Evolutionary conservation across 2,113 vertebrate species (phyloP).

Genomic region (Phyllopteryx taeniolatus): DNA sequence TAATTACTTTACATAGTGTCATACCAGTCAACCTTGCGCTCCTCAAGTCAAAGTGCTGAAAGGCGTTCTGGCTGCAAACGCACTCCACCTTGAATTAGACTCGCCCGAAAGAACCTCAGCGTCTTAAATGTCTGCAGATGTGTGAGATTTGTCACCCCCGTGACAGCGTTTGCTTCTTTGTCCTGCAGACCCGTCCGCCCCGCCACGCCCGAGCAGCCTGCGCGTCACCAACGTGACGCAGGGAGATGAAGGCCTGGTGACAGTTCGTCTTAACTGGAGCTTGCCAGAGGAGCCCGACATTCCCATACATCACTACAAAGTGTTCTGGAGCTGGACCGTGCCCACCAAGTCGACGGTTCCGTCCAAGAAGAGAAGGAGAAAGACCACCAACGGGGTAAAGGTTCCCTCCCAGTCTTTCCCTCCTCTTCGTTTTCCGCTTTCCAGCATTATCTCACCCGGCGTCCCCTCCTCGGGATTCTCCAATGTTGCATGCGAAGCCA

Average conservation of each 20-base stretch:
- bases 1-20: constrained; percentile 61
- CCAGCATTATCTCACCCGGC: constrained; percentile 33
- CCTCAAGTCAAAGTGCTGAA: constrained; percentile 30
- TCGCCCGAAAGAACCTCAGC: constrained; percentile 8
- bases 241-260: constrained; percentile 75
- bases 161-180: constrained; percentile 32
- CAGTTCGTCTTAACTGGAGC: constrained; percentile 81
- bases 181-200: constrained; percentile 83
- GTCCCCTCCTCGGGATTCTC: constrained; percentile 22
- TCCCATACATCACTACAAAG: constrained; percentile 91
- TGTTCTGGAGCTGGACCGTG: constrained; percentile 89
- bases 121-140: constrained; percentile 39
- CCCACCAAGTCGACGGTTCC: constrained; percentile 79
- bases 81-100: constrained; percentile 21
- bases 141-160: not conserved
- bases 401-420: constrained; percentile 7
- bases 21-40: constrained; percentile 9
- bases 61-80: constrained; percentile 17
- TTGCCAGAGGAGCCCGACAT: constrained; percentile 84
- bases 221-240: constrained; percentile 77
- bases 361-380: constrained; percentile 88
- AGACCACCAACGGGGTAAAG: constrained; percentile 84
- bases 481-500: constrained; percentile 15
- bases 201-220: constrained; percentile 80
- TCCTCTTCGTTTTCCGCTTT: constrained; percentile 6